Evolutionary conservation across 2,888 invertebrate genomes (phyloP).

Genomic region (Euspilapteryx auroguttella): DNA sequence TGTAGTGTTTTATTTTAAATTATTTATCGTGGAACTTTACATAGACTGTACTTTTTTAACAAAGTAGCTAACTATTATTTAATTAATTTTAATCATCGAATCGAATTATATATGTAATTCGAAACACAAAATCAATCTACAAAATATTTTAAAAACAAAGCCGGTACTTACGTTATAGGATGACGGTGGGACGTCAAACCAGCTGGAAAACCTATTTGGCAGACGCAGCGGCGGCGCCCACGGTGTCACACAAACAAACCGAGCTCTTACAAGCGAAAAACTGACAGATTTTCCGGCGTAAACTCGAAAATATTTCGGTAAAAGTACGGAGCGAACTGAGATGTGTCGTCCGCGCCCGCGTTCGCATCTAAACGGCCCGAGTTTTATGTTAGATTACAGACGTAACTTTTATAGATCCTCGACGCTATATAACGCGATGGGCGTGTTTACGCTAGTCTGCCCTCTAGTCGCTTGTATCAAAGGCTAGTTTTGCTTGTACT

Average conservation of each 20-base stretch:
- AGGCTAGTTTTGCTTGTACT: constrained; percentile 32
- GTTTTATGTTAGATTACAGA: constrained; percentile 63
- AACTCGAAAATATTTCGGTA: constrained; percentile 53
- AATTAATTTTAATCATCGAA: too few species aligned
- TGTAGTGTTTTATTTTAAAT: too few species aligned
- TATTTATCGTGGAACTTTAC: too few species aligned
- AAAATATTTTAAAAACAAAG: too few species aligned
- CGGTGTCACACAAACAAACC: constrained; percentile 25
- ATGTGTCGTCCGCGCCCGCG: constrained; percentile 61
- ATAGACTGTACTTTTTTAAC: too few species aligned
- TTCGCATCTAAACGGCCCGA: constrained; percentile 63
- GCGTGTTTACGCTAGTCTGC: constrained; percentile 38
- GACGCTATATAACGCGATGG: constrained; percentile 62
- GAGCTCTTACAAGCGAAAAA: constrained; percentile 36
- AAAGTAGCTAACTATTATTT: too few species aligned
- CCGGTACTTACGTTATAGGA: too few species aligned
- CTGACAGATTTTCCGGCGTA: constrained; percentile 42
- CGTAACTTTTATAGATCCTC: constrained; percentile 63
- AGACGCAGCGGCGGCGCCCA: too few species aligned
- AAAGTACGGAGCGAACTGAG: constrained; percentile 59
- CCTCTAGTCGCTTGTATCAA: constrained; percentile 28
- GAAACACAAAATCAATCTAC: too few species aligned
- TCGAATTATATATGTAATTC: too few species aligned
- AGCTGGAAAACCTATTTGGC: too few species aligned
- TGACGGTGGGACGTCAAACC: too few species aligned